A percentile compares a stretch with the other conserved stretches of the same genome.
These are phyloP conservation scores for Myotis daubentonii DNA, from an alignment of 2,797 vertebrate species.

Conservation along the genomic window DNA sequence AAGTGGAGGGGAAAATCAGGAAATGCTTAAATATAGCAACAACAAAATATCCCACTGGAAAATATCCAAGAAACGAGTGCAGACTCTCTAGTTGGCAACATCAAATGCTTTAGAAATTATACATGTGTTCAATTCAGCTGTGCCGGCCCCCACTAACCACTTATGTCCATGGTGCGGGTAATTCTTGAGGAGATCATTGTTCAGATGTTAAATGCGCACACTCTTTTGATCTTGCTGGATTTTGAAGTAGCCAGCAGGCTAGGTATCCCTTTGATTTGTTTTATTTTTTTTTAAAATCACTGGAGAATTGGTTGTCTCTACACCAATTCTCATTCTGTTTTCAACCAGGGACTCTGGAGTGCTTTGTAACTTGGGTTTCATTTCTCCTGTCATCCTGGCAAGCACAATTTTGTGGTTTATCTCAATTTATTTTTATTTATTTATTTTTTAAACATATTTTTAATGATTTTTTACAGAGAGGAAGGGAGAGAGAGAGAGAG, in stretches of 20 bases:
- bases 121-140: slow-evolving; percentile 54
- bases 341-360: neutral
- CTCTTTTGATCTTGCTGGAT: neutral
- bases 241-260: neutral
- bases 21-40: slow-evolving; percentile 79
- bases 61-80: slow-evolving; percentile 66
- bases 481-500: no score
- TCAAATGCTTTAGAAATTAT: slow-evolving; percentile 61
- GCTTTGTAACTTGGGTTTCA: neutral
- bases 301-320: neutral
- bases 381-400: neutral
- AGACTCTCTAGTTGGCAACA: slow-evolving; percentile 59
- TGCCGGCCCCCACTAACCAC: neutral
- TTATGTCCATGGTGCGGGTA: neutral
- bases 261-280: neutral
- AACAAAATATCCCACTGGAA: slow-evolving; percentile 75
- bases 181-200: neutral
- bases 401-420: neutral
- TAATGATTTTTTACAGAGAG: no score
- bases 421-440: no score
- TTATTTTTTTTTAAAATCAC: neutral
- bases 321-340: neutral
- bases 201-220: neutral
- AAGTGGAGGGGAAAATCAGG: slow-evolving; percentile 75
- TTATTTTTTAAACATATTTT: no score